Conservation (phyloP, 2,888 invertebrate species). For the Oasisia sp. region DNA sequence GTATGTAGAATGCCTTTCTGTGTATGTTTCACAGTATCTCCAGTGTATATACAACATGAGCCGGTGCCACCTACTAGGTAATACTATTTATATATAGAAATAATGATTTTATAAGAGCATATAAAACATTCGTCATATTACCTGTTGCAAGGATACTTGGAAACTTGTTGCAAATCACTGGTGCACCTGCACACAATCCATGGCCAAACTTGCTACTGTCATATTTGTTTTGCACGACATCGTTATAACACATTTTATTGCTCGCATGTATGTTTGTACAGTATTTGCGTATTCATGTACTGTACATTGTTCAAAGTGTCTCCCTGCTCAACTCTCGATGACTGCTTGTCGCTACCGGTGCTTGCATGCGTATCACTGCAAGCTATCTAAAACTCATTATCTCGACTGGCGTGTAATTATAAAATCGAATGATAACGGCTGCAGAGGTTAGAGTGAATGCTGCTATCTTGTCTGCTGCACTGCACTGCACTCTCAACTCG, state of each 20-base stretch:
- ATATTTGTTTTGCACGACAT: neutral
- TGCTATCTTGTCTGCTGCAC: neutral
- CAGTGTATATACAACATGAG: conserved; percentile 13
- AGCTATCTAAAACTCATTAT: neutral
- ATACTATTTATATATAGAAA: conserved; percentile 13
- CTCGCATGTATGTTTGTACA: neutral
- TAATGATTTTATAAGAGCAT: neutral
- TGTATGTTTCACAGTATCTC: neutral
- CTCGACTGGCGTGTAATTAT: neutral
- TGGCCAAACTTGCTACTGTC: neutral
- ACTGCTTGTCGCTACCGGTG: neutral
- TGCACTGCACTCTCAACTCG: neutral
- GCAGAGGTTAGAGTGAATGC: neutral
- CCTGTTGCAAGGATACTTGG: neutral
- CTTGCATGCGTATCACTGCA: neutral
- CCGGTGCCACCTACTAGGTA: neutral
- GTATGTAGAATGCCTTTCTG: neutral
- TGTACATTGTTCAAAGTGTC: neutral
- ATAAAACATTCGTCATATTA: neutral
- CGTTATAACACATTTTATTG: neutral
- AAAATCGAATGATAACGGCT: neutral
- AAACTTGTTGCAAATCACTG: neutral
- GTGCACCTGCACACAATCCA: neutral
- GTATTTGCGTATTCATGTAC: neutral
- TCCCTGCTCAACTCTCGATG: neutral